Evolutionary conservation across 2,113 vertebrate genomes (phyloP), one percentile per base, ranked within the genome.

Genomic region (Cynocephalus volans): DNA sequence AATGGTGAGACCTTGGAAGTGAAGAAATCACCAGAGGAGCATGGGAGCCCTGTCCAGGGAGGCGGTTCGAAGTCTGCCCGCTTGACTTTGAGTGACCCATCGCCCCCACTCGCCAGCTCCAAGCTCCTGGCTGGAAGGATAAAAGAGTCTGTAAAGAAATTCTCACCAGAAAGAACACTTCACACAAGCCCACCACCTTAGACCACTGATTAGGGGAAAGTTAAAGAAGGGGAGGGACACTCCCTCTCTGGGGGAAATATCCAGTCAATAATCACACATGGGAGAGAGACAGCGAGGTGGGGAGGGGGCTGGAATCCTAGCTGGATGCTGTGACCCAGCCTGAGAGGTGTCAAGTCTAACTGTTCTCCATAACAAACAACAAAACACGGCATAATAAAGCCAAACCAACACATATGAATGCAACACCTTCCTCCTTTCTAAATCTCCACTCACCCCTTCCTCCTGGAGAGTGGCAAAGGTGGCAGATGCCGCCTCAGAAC

Each of bases 1-100:
- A 99, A 99, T 99, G 97, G 98, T 70, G 87, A 98, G 98, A 98
- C 98, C 98, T 97, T 98, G 98, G 99, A 98, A 98, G 98, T 98
- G 96, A 65, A 96, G 98, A 98, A 97, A 98, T 98, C 97, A 97
- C 96, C 97, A 88, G 98, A 96, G 88, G 89, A 92, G 72, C 87
- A 70, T 82, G 26, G 81, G 70, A 21, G 48, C 65, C 36, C 31
- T 97, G 97, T 96, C 95, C 97, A 67, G 98, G 96, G 98, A 98
- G 98, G 97, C 24, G 97, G 98, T 98, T 98, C 98, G 95, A 96
- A 98, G 98, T 98, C 98, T 96, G 97, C 96, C 97, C 86, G 50
- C 95, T 70, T 94, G 98, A 96, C 97, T 98, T 73, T 82, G 96
- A 91, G 95, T 97, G 98, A 98, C 98, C 98, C 36, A 6, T 1